phyloP scores from a whole-genome alignment of 2,113 vertebrate species.

The Campylomormyrus tamandua region DNA sequence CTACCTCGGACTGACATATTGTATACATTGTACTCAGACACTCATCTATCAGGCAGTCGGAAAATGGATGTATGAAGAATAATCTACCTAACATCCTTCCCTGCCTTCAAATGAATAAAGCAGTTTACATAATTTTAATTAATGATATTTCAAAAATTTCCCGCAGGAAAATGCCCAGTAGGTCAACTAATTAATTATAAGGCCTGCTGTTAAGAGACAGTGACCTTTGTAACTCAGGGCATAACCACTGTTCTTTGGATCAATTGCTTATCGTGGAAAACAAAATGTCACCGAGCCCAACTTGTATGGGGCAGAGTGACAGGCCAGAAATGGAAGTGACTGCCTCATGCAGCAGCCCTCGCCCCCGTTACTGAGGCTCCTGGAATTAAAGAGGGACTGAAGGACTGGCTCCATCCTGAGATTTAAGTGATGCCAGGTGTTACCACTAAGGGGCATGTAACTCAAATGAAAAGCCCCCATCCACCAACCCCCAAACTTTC shows the following conservation, averaged over 20 bases:
- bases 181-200: neutral
- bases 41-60: neutral
- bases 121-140: neutral
- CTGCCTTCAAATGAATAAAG: neutral
- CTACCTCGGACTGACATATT: no score
- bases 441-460: neutral
- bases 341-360: neutral
- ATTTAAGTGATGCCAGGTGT: neutral
- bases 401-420: neutral
- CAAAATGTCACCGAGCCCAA: neutral
- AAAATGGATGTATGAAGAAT: neutral
- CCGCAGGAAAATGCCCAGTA: neutral
- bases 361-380: neutral
- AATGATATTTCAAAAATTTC: neutral
- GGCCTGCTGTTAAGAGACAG: neutral
- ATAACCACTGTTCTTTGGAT: neutral
- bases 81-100: neutral
- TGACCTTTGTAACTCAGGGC: neutral
- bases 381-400: neutral
- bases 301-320: neutral
- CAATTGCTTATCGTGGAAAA: neutral
- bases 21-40: no score
- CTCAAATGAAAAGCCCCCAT: neutral
- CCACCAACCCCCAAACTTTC: no score
- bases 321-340: neutral